A percentile compares a stretch with the other conserved stretches of the same genome.
Evolutionary conservation across 2,888 invertebrate genomes (phyloP).

Genomic region (Polymixis lichenea): DNA sequence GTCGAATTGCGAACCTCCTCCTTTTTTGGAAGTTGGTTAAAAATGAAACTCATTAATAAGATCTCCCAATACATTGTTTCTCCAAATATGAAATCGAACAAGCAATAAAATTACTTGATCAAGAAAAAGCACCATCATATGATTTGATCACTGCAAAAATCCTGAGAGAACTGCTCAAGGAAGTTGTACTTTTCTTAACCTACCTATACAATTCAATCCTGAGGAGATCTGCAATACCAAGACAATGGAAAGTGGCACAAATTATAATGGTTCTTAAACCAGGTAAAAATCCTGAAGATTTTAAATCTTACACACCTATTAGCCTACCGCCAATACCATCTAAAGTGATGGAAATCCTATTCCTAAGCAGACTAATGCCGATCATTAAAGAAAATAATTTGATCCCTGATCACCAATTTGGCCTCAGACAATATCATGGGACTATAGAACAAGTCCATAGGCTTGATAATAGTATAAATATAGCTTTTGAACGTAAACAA

Average conservation of each 20-base stretch:
- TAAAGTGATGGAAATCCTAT: background rate
- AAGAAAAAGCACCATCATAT: background rate
- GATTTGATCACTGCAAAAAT: background rate
- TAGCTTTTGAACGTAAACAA: background rate
- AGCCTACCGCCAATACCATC: background rate
- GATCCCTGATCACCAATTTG: background rate
- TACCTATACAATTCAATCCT: background rate
- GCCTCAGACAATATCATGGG: background rate
- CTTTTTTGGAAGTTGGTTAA: no score
- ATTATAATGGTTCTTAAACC: background rate
- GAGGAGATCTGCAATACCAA: background rate
- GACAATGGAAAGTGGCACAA: background rate
- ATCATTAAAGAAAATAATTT: background rate
- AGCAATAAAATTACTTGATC: background rate
- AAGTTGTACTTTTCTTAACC: background rate
- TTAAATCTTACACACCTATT: background rate
- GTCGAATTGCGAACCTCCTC: no score
- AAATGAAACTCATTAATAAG: background rate
- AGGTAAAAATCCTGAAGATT: background rate
- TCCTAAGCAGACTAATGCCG: background rate
- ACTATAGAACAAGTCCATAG: background rate
- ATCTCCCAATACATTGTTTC: background rate
- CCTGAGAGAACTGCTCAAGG: no score
- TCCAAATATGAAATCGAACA: background rate
- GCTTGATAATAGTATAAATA: background rate